Percentiles rank a stretch among this genome's conserved stretches.
Evolutionary conservation across 2,113 vertebrate genomes (phyloP).

Genomic region (Corvus cornix): DNA sequence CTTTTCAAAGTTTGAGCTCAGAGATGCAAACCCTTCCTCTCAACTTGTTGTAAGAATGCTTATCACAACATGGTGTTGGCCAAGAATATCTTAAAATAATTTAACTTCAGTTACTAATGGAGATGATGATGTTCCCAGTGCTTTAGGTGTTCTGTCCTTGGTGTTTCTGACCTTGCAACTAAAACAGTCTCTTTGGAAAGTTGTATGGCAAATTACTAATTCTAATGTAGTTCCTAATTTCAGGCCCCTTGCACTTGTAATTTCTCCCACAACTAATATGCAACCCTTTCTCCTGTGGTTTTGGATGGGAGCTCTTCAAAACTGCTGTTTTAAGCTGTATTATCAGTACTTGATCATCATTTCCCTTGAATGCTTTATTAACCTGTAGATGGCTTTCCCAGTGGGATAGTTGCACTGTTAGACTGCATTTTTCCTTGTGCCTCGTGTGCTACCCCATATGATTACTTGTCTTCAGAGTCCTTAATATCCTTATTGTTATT

Average conservation of each 20-base stretch:
- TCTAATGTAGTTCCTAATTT: background rate
- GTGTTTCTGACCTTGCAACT: slow-evolving; percentile 1
- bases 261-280: background rate
- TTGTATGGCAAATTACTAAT: background rate
- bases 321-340: background rate
- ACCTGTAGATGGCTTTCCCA: background rate
- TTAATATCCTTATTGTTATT: background rate
- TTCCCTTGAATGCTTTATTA: background rate
- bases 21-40: background rate
- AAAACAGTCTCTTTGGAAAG: background rate
- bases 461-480: background rate
- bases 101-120: background rate
- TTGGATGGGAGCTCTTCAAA: background rate
- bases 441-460: background rate
- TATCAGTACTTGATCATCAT: background rate
- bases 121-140: background rate
- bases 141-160: background rate
- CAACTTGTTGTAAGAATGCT: background rate
- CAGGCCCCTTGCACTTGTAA: background rate
- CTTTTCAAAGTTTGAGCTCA: background rate
- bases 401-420: background rate
- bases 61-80: background rate
- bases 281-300: background rate
- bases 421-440: background rate
- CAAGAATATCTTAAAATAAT: background rate